Evolutionary conservation across 1,140 invertebrate genomes (phyloP).

Genomic region (Drosophila mauritiana): DNA sequence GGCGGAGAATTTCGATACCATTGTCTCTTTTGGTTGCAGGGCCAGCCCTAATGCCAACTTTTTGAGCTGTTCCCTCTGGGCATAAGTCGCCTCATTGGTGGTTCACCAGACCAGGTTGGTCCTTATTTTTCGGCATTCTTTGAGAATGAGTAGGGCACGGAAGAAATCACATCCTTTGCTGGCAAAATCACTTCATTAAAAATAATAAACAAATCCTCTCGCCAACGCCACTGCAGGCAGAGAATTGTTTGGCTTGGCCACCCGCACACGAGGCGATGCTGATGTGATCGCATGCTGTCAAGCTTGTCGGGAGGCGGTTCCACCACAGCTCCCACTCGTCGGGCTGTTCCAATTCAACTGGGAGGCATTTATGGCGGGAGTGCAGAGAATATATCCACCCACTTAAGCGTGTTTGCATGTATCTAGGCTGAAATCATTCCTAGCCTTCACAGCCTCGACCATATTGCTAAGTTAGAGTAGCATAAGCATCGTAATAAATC

Average conservation of each 20-base stretch:
- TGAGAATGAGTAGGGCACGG: constrained; percentile 1
- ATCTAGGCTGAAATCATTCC: constrained; percentile 19
- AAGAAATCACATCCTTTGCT: constrained; percentile 64
- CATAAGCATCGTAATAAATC: too few species aligned
- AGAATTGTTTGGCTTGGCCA: constrained; percentile 53
- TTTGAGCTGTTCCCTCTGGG: constrained; percentile 40
- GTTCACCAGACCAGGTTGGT: constrained; percentile 21
- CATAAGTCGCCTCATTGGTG: constrained; percentile 64
- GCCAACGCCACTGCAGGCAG: constrained; percentile 42
- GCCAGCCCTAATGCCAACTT: constrained; percentile 65
- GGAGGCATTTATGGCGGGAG: constrained; percentile 1
- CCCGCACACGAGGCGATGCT: constrained; percentile 71
- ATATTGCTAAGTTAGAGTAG: neutral
- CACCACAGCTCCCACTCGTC: constrained; percentile 5
- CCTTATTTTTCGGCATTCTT: constrained; percentile 57
- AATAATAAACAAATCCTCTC: constrained; percentile 80
- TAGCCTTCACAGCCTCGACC: constrained; percentile 5
- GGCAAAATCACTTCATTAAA: constrained; percentile 77
- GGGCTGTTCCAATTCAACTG: neutral
- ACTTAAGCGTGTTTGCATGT: constrained; percentile 10
- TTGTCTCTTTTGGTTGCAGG: constrained; percentile 31
- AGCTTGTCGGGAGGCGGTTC: constrained; percentile 46
- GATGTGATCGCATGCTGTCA: constrained; percentile 72
- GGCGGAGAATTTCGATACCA: constrained; percentile 49
- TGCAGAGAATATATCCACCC: too few species aligned